Evolutionary conservation across 2,797 vertebrate genomes (phyloP), one percentile per base, ranked within the genome.

Genomic region (Sylvilagus floridanus): DNA sequence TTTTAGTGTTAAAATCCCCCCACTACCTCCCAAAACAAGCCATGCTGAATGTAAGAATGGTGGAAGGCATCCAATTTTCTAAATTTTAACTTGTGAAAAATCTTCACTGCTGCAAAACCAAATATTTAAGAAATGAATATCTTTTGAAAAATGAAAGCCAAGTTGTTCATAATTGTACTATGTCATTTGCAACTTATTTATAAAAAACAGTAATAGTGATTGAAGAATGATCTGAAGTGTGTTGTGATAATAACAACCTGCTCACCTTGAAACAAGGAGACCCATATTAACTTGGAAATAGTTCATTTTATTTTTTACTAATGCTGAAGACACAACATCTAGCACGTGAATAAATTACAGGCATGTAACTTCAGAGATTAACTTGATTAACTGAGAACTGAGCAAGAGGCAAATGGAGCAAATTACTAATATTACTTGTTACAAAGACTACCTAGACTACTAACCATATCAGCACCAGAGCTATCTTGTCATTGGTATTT

Each of bases 71-170:
- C 32, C 9, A 35, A 60, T n/a, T 78, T 90, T 87, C 24, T 13
- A 63, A n/a, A 87, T 37, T 95, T 95, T 90, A 50, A 32, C 28
- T 19, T 82, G 66, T 4, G 19, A 37, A 96, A 37, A 62, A 35
- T n/a, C 26, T 11, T 76, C 60, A 57, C 54, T 17, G 16, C 54
- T 47, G 42, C 26, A 35, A 4, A 71, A 83, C 35, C 1, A 88
- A 92, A 72, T 54, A 79, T 63, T 85, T 81, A 72, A 84, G 16
- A 79, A 83, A 26, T 22, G n/a, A 84, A 52, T 12, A 62, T 85
- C n/a, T 22, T 90, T 76, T 82, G 76, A 77, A 90, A 77, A 32
- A 42, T 68, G 52, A 17, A 65, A 52, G 10, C n/a, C 28, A 37
- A 54, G 14, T 37, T 84, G 60, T 91, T 83, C 72, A 72, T 52